Conservation (phyloP, 2,888 invertebrate genomes). For the Pammene fasciana region DNA sequence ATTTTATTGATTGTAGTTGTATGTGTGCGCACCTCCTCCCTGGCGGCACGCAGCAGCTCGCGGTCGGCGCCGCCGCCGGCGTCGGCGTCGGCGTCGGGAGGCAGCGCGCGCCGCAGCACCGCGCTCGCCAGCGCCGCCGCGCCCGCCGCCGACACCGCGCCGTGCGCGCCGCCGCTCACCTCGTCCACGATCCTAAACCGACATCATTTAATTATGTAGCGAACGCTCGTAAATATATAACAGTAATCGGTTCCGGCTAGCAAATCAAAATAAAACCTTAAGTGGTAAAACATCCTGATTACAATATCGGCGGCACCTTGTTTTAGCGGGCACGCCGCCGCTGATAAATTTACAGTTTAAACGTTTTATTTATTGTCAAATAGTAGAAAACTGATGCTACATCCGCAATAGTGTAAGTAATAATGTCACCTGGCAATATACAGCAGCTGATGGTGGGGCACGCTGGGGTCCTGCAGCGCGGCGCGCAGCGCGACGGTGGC, state of each 20-base stretch:
- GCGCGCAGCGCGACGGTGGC: slow-evolving; percentile 44
- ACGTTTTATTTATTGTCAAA: no score
- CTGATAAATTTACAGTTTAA: no score
- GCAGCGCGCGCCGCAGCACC: slow-evolving; percentile 48
- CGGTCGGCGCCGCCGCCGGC: slow-evolving; percentile 42
- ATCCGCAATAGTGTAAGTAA: no score
- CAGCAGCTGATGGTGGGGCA: slow-evolving; percentile 60
- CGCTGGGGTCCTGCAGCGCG: slow-evolving; percentile 58
- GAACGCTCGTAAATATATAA: no score
- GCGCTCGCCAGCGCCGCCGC: slow-evolving; percentile 44
- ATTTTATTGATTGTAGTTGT: no score
- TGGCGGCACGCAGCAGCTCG: slow-evolving; percentile 41
- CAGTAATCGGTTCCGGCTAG: no score
- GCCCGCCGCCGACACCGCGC: slow-evolving; percentile 44
- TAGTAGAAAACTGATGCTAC: no score
- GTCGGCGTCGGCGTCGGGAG: slow-evolving; percentile 43
- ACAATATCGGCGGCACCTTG: no score
- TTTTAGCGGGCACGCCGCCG: no score
- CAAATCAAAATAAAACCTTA: no score
- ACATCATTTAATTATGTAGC: background rate
- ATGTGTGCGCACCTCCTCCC: background rate
- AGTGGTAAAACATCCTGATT: no score
- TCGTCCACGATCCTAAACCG: slow-evolving; percentile 27
- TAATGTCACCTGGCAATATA: slow-evolving; percentile 43
- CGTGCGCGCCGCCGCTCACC: slow-evolving; percentile 37